Evolutionary conservation across 64 coral and sea anemone species (phyloP).

Genomic region (Montipora foliosa): DNA sequence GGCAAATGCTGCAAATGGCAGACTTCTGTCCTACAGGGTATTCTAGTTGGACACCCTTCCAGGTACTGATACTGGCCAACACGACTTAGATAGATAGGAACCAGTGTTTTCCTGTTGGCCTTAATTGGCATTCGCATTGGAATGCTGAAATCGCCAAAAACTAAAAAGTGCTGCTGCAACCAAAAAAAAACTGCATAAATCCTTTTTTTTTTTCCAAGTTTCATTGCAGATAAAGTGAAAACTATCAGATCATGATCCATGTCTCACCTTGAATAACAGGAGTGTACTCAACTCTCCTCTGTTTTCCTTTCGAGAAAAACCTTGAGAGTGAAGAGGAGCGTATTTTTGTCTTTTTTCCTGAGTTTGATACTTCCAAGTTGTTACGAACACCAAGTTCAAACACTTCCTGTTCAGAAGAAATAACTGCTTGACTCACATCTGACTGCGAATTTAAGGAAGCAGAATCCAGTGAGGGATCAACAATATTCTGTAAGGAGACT

Average conservation of each 20-base stretch:
- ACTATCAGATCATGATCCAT: background rate
- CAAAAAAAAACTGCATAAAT: no score
- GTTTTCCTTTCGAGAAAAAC: conserved; percentile 68
- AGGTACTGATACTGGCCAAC: no score
- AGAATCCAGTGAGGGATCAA: conserved; percentile 1
- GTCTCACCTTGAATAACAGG: conserved; percentile 14
- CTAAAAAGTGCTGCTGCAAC: no score
- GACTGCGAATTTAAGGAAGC: conserved; percentile 33
- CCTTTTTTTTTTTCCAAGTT: no score
- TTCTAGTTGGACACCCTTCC: no score
- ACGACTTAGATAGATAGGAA: no score
- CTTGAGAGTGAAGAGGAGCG: conserved; percentile 55
- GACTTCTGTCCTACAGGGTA: no score
- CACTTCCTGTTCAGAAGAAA: conserved; percentile 34
- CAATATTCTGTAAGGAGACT: background rate
- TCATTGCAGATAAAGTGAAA: no score
- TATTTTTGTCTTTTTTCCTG: conserved; percentile 39
- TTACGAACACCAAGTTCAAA: conserved; percentile 55
- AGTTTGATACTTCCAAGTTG: background rate
- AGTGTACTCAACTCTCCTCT: conserved; percentile 38
- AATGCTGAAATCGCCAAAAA: no score
- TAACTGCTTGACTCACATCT: conserved; percentile 34
- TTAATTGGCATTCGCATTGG: no score
- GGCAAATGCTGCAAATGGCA: no score
- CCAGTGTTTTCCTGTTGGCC: no score